Evolutionary conservation across 2,888 invertebrate genomes (phyloP), one percentile per base, ranked within the genome.

Genomic region (Pseudococcus viburni): DNA sequence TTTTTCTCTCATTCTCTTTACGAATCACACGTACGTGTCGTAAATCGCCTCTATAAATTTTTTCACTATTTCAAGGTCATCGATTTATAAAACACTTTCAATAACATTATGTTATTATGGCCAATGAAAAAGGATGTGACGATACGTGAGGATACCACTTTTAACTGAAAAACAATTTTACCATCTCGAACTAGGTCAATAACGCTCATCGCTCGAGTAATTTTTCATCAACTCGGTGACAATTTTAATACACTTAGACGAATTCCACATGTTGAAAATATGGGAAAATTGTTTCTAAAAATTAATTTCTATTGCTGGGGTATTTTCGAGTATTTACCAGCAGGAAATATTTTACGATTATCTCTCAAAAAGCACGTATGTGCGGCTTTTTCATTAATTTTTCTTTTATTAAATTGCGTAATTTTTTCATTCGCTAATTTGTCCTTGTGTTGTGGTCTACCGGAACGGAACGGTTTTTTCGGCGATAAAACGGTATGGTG

Each of bases 171-270:
- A 46, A 17, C 8, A 77, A 77, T 77, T 77, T 46, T 80, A 42
- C 46, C 80, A 46, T 46, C 80, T 83, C 26, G 19, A 86, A 86
- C 39, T 86, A 86, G 86, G 86, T 86, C 86, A 86, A 86, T 86
- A 86, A 86, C 86, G 86, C 33, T 46, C 42, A 86, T 86, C 86
- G 86, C 64, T 86, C 33, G 55, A 73, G 86, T 59, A 39, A 68
- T 59, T 86, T 68, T 85, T 85, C 84, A 55, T 39, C 22, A 59
- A 85, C 39, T 85, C 0, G 84, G 55, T 85, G 84, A 83, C 80
- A 46, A 83, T 83, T 83, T 83, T 46, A 11, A 4, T 73, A 33
- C 9, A 80, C 80, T 83, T 64, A 42, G 6, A 64, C 64, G 22
- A 11, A 22, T 64, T 64, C 64, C 64, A 64, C 22, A 64, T 3